Conservation (phyloP, 2,888 invertebrate species). For the Neoascia interrupta region DNA sequence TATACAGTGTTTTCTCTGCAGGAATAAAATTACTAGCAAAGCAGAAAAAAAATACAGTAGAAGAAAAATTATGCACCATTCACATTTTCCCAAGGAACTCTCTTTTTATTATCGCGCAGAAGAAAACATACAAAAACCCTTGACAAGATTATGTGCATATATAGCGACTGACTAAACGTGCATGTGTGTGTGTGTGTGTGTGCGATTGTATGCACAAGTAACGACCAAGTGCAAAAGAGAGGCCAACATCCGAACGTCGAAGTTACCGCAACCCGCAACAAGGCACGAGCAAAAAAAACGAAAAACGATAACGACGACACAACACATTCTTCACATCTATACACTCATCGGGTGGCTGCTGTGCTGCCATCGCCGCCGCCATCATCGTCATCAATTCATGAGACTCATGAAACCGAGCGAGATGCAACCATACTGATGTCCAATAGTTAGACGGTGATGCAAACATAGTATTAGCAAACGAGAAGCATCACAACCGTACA, state of each 20-base stretch:
- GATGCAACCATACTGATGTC: slow-evolving; percentile 30
- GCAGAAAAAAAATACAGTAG: slow-evolving; percentile 36
- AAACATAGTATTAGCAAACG: slow-evolving; percentile 40
- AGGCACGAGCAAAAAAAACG: slow-evolving; percentile 22
- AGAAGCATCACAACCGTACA: slow-evolving; percentile 34
- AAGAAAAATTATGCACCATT: slow-evolving; percentile 67
- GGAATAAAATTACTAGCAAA: slow-evolving; percentile 42
- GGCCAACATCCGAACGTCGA: slow-evolving; percentile 13
- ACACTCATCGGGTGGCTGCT: slow-evolving; percentile 47
- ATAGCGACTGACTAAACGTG: slow-evolving; percentile 4
- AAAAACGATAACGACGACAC: slow-evolving; percentile 34
- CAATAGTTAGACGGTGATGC: slow-evolving; percentile 36
- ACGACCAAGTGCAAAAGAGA: slow-evolving; percentile 36
- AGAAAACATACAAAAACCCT: slow-evolving; percentile 68
- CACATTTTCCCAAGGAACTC: slow-evolving; percentile 69
- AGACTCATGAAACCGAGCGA: slow-evolving; percentile 64
- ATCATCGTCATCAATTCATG: slow-evolving; percentile 55
- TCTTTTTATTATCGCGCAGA: slow-evolving; percentile 52
- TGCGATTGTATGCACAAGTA: slow-evolving; percentile 12
- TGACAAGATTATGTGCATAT: slow-evolving; percentile 67
- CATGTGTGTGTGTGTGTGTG: slow-evolving; percentile 19
- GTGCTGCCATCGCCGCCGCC: slow-evolving; percentile 35
- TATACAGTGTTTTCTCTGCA: slow-evolving; percentile 32
- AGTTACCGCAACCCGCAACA: slow-evolving; percentile 57
- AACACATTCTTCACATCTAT: slow-evolving; percentile 52